A percentile compares a stretch with the other conserved stretches of the same genome.
phyloP scores from a whole-genome alignment of 35 echinoderm and acorn worm species.

The Anneissia japonica region DNA sequence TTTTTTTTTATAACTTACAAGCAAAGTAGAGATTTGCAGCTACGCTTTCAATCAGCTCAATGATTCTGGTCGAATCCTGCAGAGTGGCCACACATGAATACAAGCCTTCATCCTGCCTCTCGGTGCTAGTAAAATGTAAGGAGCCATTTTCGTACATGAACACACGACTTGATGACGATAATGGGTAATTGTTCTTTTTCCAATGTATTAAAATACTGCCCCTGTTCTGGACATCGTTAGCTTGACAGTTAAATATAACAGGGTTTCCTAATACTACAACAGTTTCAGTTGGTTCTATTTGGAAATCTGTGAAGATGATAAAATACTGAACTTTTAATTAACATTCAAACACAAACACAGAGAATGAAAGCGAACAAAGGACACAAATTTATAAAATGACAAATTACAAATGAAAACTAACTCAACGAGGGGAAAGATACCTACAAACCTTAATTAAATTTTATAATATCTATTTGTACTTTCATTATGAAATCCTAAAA shows the following conservation, averaged over 20 bases:
- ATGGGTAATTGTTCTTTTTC: conserved; percentile 37
- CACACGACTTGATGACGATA: conserved; percentile 4
- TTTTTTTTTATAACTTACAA: too few species aligned
- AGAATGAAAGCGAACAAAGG: too few species aligned
- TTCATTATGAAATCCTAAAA: too few species aligned
- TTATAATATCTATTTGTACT: too few species aligned
- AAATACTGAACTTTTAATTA: too few species aligned
- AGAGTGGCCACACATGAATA: conserved; percentile 65
- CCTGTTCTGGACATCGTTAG: conserved; percentile 25
- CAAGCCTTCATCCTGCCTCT: conserved; percentile 58
- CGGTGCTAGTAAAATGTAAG: conserved; percentile 36
- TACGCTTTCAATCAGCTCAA: conserved; percentile 37
- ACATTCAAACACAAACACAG: too few species aligned
- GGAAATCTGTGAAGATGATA: conserved; percentile 45
- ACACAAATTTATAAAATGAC: too few species aligned
- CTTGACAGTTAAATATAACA: conserved; percentile 55
- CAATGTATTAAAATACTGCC: conserved; percentile 54
- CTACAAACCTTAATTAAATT: too few species aligned
- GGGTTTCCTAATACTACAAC: conserved; percentile 55
- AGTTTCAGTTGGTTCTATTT: conserved; percentile 53
- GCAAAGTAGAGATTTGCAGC: conserved; percentile 80
- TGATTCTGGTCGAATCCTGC: conserved; percentile 2
- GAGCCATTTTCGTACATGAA: conserved; percentile 67
- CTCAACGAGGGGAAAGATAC: too few species aligned
- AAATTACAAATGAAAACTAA: too few species aligned